Conservation (phyloP, 2,888 invertebrate genomes). For the Apotomis turbidana region DNA sequence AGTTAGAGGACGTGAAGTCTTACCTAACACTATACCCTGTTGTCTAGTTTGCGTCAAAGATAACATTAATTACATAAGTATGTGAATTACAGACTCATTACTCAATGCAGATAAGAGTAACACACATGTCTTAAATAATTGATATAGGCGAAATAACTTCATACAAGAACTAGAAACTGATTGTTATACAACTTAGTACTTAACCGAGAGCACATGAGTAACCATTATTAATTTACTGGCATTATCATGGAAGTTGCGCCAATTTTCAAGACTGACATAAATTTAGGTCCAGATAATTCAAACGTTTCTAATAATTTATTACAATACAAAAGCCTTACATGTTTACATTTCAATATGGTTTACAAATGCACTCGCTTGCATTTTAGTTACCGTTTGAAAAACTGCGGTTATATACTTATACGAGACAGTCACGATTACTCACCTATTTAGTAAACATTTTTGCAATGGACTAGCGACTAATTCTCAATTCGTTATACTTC, state of each 20-base stretch:
- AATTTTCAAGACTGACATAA: no score
- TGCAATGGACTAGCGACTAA: constrained; percentile 56
- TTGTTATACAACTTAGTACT: no score
- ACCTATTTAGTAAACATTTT: constrained; percentile 63
- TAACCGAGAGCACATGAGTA: no score
- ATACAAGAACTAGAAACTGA: background rate
- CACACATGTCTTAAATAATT: background rate
- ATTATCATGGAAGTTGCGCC: no score
- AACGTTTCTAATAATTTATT: background rate
- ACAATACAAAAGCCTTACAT: background rate
- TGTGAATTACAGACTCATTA: constrained; percentile 1
- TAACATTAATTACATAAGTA: background rate
- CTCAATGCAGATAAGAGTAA: background rate
- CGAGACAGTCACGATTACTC: constrained; percentile 52
- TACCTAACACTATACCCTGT: no score
- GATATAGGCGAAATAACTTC: background rate
- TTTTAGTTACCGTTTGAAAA: constrained; percentile 21
- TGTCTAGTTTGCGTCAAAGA: background rate
- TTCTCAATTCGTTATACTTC: constrained; percentile 55
- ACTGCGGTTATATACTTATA: constrained; percentile 13
- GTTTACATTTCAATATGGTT: background rate
- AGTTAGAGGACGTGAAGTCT: no score
- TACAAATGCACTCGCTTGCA: constrained; percentile 9
- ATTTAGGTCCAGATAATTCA: no score
- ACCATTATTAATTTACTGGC: no score